Evolutionary conservation across 2,113 vertebrate genomes (phyloP).

Genomic region (Cyphomyrus discorhynchus): DNA sequence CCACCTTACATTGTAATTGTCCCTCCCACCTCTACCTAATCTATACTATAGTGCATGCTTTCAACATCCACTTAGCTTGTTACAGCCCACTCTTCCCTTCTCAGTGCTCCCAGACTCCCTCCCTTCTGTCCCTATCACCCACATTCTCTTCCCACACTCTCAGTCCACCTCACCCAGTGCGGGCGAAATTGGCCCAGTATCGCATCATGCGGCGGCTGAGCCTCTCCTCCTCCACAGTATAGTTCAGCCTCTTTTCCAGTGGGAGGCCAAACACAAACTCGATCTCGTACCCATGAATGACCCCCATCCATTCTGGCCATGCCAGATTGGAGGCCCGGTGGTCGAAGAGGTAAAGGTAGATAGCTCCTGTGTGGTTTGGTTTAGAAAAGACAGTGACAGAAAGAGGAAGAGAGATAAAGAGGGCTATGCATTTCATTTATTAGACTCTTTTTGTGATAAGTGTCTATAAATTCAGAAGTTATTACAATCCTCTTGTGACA

Average conservation of each 20-base stretch:
- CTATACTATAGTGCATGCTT: not conserved
- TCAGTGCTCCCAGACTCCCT: constrained; percentile 19
- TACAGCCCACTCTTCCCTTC: not conserved
- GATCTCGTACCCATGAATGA: constrained; percentile 89
- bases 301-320: constrained; percentile 92
- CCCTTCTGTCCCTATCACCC: constrained; percentile 30
- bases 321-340: constrained; percentile 80
- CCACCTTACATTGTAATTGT: not conserved
- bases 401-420: not conserved
- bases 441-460: not conserved
- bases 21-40: not conserved
- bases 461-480: not conserved
- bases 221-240: constrained; percentile 72
- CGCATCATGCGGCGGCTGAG: constrained; percentile 81
- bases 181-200: constrained; percentile 89
- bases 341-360: constrained; percentile 80
- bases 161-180: constrained; percentile 58
- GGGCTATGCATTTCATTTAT: not conserved
- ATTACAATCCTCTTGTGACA: not conserved
- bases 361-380: constrained; percentile 34
- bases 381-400: not conserved
- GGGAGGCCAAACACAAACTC: constrained; percentile 88
- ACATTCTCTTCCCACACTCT: not conserved
- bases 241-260: constrained; percentile 73
- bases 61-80: not conserved